Conservation (phyloP, 1,140 invertebrate genomes). For the Saccostrea cuccullata region DNA sequence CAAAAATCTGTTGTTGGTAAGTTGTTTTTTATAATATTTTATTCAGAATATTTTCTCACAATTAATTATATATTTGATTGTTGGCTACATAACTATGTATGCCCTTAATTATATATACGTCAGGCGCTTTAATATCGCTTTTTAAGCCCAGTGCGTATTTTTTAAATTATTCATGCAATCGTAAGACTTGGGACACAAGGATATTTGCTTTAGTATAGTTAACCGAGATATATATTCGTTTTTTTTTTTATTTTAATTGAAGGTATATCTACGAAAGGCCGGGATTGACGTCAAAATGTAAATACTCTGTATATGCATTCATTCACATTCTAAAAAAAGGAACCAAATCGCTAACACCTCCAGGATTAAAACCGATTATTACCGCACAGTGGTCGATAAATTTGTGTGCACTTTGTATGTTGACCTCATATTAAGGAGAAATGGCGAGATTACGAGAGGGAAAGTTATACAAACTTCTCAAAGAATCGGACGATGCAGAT, state of each 20-base stretch:
- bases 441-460: slow-evolving; percentile 45
- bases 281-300: slow-evolving; percentile 27
- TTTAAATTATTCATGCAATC: slow-evolving; percentile 23
- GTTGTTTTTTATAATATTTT: not conserved
- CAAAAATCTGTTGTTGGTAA: slow-evolving; percentile 13
- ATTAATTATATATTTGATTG: not conserved
- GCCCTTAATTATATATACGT: not conserved
- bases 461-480: slow-evolving; percentile 41
- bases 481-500: slow-evolving; percentile 1
- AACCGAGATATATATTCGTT: not conserved
- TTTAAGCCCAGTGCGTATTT: not conserved
- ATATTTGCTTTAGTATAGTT: not conserved
- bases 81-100: not conserved
- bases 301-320: not conserved
- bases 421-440: not conserved
- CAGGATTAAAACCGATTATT: slow-evolving; percentile 16
- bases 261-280: not conserved
- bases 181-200: not conserved
- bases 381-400: slow-evolving; percentile 2
- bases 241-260: not conserved
- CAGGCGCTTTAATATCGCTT: not conserved
- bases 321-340: slow-evolving; percentile 16
- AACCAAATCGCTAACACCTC: slow-evolving; percentile 27
- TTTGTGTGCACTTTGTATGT: not conserved
- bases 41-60: not conserved